These are phyloP conservation scores for Coptodon bakossiorum DNA, from an alignment of 2,113 vertebrate species.

Conservation along the genomic window DNA sequence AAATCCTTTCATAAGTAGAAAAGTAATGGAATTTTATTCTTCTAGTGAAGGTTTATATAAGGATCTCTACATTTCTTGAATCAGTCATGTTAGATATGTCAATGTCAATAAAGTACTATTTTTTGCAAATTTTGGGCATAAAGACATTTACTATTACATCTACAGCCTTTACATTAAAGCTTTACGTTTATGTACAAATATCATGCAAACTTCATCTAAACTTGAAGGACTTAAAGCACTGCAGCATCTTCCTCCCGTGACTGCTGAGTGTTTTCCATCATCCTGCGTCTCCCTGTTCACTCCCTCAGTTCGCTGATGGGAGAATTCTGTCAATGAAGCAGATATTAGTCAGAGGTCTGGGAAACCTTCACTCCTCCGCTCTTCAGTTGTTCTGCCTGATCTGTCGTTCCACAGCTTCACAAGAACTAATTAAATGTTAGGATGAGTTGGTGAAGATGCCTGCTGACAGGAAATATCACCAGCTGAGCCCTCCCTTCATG, in stretches of 20 bases:
- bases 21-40: background rate
- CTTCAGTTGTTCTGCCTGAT: constrained; percentile 15
- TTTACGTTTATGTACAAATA: background rate
- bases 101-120: background rate
- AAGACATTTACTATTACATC: background rate
- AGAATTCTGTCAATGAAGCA: constrained; percentile 65
- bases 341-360: constrained; percentile 64
- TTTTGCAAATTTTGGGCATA: background rate
- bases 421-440: constrained; percentile 63
- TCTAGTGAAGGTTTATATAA: background rate
- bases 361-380: constrained; percentile 40
- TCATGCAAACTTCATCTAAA: background rate
- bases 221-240: background rate
- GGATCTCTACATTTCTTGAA: background rate
- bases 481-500: background rate
- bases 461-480: constrained; percentile 56
- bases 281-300: background rate
- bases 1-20: background rate
- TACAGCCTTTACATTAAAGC: background rate
- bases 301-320: constrained; percentile 40
- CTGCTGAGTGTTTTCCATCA: background rate
- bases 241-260: background rate
- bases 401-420: constrained; percentile 27
- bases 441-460: constrained; percentile 45
- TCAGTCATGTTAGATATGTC: background rate